Conservation (phyloP, 2,888 invertebrate genomes). For the Mallateleia sp. region DNA sequence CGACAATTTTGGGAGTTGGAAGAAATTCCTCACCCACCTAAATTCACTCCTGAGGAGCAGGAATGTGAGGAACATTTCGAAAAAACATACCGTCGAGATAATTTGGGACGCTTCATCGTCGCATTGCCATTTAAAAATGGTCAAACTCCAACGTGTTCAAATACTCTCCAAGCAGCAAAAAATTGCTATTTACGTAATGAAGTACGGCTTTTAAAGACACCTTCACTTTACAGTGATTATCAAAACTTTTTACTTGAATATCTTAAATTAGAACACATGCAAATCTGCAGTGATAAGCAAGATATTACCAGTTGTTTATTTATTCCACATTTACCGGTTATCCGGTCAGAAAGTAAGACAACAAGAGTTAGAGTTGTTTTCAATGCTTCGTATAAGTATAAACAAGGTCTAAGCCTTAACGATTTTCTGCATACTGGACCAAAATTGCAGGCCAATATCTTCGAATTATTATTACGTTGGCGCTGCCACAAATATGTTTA, state of each 20-base stretch:
- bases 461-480: not conserved
- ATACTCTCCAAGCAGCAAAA: not conserved
- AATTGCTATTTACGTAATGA: not conserved
- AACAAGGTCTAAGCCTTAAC: not conserved
- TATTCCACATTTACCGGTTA: slow-evolving; percentile 21
- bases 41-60: too few species aligned
- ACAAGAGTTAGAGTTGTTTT: not conserved
- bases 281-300: not conserved
- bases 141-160: not conserved
- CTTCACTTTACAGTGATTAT: not conserved
- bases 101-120: too few species aligned
- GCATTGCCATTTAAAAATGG: not conserved
- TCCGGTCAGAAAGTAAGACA: slow-evolving; percentile 1
- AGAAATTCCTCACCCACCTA: too few species aligned
- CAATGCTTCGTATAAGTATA: not conserved
- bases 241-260: not conserved
- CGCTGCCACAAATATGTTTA: not conserved
- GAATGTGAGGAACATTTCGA: too few species aligned
- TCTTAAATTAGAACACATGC: not conserved
- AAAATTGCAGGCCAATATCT: not conserved
- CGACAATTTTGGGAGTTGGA: not conserved
- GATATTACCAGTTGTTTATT: not conserved
- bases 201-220: not conserved
- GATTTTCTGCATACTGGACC: not conserved
- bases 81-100: not conserved